A percentile compares a stretch with the other conserved stretches of the same genome.
Conservation (phyloP, 2,797 vertebrate genomes). For the Sparidentex hasta region DNA sequence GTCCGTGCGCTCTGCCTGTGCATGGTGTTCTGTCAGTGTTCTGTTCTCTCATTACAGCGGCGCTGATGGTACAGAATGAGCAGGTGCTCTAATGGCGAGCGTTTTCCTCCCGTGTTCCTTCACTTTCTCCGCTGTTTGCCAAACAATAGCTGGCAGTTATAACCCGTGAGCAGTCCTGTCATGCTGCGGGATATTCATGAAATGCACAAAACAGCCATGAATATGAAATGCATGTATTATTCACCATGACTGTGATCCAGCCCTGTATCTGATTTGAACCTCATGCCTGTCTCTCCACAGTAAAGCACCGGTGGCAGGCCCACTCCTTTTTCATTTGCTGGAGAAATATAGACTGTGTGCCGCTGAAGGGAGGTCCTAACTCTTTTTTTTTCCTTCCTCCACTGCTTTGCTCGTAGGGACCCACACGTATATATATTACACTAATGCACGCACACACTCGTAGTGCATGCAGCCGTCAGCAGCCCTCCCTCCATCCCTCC, state of each 20-base stretch:
- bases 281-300: slow-evolving; percentile 44
- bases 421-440: slow-evolving; percentile 42
- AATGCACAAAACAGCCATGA: slow-evolving; percentile 55
- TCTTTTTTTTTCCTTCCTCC: slow-evolving; percentile 5
- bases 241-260: slow-evolving; percentile 57
- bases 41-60: slow-evolving; percentile 33
- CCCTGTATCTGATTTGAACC: slow-evolving; percentile 58
- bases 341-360: slow-evolving; percentile 43
- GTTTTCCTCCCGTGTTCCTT: slow-evolving; percentile 23
- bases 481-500: neutral
- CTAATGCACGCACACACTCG: slow-evolving; percentile 2
- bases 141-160: slow-evolving; percentile 57
- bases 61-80: slow-evolving; percentile 14
- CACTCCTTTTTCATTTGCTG: slow-evolving; percentile 62
- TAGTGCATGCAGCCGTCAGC: slow-evolving; percentile 14
- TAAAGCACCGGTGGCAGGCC: slow-evolving; percentile 61
- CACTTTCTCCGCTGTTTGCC: slow-evolving; percentile 20
- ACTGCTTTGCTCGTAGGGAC: slow-evolving; percentile 20
- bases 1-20: neutral
- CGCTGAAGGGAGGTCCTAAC: slow-evolving; percentile 36
- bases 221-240: slow-evolving; percentile 69
- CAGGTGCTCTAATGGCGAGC: slow-evolving; percentile 24
- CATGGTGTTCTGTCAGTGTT: slow-evolving; percentile 13
- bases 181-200: slow-evolving; percentile 47
- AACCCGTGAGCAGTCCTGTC: slow-evolving; percentile 46